phyloP scores from a whole-genome alignment of 1,140 invertebrate genomes.

The Ceratina calcarata region DNA sequence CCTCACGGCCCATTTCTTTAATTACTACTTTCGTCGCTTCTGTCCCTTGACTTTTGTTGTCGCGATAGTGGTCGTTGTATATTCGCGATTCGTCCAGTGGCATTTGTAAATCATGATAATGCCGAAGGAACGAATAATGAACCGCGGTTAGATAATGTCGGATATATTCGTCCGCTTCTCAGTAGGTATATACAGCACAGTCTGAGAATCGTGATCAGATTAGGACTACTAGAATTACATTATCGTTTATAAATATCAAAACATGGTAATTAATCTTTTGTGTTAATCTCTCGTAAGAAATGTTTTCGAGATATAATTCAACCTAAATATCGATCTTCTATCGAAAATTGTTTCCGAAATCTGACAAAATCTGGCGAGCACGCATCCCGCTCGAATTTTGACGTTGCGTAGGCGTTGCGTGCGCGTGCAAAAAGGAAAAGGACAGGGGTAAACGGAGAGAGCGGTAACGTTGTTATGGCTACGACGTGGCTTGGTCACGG shows the following conservation, averaged over 20 bases:
- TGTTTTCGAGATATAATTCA: too few species aligned
- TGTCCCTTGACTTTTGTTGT: background rate
- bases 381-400: background rate
- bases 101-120: too few species aligned
- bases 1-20: background rate
- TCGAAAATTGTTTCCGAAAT: background rate
- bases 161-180: conserved; percentile 56
- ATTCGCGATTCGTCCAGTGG: too few species aligned
- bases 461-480: conserved; percentile 74
- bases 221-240: conserved; percentile 3
- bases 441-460: background rate
- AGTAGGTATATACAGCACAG: conserved; percentile 41
- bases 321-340: too few species aligned
- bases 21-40: background rate
- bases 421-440: conserved; percentile 28
- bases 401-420: background rate
- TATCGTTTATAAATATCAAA: too few species aligned
- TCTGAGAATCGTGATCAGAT: conserved; percentile 61
- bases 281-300: too few species aligned
- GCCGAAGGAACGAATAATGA: conserved; percentile 15
- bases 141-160: conserved; percentile 59
- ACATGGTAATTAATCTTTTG: too few species aligned
- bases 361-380: background rate
- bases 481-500: conserved; percentile 65
- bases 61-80: too few species aligned